Conservation (phyloP, 2,113 vertebrate species). For the Oostethus manadensis region DNA sequence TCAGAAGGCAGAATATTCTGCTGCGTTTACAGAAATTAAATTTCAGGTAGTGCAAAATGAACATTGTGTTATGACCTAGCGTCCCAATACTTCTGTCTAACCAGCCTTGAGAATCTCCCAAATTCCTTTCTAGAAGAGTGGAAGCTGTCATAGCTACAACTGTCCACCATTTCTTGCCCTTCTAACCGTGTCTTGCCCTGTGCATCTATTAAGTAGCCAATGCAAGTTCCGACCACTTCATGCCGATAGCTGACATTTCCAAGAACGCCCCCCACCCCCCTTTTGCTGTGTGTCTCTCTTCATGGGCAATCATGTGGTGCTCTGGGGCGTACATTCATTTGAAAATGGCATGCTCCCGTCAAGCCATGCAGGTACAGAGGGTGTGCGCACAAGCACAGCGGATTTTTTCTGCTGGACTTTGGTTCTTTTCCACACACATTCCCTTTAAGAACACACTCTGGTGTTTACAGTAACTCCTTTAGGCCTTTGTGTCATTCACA, state of each 20-base stretch:
- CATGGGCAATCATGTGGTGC: constrained; percentile 32
- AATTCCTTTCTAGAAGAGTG: too few species aligned
- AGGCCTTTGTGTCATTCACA: constrained; percentile 48
- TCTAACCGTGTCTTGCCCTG: constrained; percentile 3
- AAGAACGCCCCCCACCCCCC: constrained; percentile 30
- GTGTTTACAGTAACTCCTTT: constrained; percentile 35
- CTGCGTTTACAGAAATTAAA: too few species aligned
- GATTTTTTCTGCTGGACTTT: constrained; percentile 28
- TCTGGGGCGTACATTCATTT: constrained; percentile 27
- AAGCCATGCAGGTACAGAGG: constrained; percentile 15
- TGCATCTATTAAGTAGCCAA: constrained; percentile 18
- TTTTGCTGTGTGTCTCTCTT: background rate
- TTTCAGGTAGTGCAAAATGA: too few species aligned
- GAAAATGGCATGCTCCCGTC: constrained; percentile 17
- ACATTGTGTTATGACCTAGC: too few species aligned
- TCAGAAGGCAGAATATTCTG: too few species aligned
- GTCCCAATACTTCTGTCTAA: too few species aligned
- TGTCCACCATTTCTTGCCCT: background rate
- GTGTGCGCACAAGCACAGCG: background rate
- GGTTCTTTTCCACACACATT: constrained; percentile 18
- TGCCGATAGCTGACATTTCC: constrained; percentile 61
- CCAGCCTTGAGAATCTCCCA: too few species aligned
- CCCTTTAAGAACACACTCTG: background rate
- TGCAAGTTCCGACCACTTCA: constrained; percentile 35
- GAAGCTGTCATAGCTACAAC: too few species aligned